Percentiles rank a stretch among this genome's conserved stretches.
Conservation (phyloP, 1,140 invertebrate species). For the Vanessa atalanta region DNA sequence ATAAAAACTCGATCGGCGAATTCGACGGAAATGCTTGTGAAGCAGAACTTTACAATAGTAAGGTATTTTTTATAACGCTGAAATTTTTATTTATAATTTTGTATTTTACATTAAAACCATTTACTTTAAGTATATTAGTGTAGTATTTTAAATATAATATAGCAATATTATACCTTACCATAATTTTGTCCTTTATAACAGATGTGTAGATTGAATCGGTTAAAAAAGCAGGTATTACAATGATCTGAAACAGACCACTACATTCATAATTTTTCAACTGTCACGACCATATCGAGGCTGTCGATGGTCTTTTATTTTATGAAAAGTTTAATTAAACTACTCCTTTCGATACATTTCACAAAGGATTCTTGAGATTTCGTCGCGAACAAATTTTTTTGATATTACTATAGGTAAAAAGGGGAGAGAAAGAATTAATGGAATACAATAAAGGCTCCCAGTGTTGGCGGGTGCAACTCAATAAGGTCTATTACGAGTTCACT, state of each 20-base stretch:
- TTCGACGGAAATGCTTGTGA: constrained; percentile 51
- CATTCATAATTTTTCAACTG: too few species aligned
- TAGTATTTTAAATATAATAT: background rate
- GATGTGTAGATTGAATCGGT: constrained; percentile 41
- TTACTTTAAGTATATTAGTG: background rate
- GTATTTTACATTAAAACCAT: background rate
- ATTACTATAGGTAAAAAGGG: too few species aligned
- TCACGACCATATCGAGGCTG: too few species aligned
- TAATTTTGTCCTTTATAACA: constrained; percentile 65
- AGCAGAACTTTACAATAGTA: constrained; percentile 55
- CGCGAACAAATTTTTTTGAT: too few species aligned
- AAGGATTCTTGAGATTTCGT: too few species aligned
- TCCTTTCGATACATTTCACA: too few species aligned
- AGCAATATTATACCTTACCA: constrained; percentile 46
- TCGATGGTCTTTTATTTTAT: too few species aligned
- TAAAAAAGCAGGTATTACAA: constrained; percentile 51
- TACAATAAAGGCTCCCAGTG: too few species aligned
- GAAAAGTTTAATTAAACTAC: too few species aligned
- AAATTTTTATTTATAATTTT: constrained; percentile 32
- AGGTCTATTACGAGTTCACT: background rate
- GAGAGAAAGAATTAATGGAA: too few species aligned
- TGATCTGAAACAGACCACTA: constrained; percentile 43
- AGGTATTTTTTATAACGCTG: constrained; percentile 60
- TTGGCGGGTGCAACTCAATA: background rate
- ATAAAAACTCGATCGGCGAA: constrained; percentile 64